phyloP scores from a whole-genome alignment of 2,113 vertebrate genomes.

The Fregata magnificens region DNA sequence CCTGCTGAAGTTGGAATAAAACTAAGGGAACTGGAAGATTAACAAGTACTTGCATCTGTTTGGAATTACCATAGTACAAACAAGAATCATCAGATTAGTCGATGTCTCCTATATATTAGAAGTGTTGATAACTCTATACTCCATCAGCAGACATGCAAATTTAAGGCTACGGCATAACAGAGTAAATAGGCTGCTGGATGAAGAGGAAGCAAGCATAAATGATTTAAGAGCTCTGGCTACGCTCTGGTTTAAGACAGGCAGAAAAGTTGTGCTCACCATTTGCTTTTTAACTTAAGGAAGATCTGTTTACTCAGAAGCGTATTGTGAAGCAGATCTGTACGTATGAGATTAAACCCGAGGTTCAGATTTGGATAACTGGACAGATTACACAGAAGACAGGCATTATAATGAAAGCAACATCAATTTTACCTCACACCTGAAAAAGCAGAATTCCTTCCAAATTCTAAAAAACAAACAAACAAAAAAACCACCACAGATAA shows the following conservation, averaged over 20 bases:
- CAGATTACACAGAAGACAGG: not conserved
- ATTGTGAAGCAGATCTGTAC: rapidly evolving
- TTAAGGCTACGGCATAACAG: not conserved
- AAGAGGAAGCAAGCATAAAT: not conserved
- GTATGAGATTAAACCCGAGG: rapidly evolving
- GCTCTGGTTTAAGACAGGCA: not conserved
- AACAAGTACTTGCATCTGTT: not conserved
- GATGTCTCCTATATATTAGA: not conserved
- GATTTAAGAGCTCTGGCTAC: not conserved
- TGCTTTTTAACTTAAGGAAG: not conserved
- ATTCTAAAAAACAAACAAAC: not conserved
- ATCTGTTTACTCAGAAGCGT: not conserved
- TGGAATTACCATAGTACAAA: not conserved
- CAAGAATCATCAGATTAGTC: not conserved
- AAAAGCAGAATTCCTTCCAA: not conserved
- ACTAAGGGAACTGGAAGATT: not conserved
- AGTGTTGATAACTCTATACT: not conserved
- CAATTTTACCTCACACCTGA: not conserved
- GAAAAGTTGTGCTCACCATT: not conserved
- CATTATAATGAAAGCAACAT: not conserved
- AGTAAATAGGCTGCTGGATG: not conserved
- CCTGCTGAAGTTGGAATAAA: not conserved
- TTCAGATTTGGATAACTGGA: not conserved
- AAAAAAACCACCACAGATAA: not conserved
- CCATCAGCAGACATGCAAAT: not conserved